Evolutionary conservation across 1,140 invertebrate species (phyloP).

Genomic region (Drosophila carrolli): DNA sequence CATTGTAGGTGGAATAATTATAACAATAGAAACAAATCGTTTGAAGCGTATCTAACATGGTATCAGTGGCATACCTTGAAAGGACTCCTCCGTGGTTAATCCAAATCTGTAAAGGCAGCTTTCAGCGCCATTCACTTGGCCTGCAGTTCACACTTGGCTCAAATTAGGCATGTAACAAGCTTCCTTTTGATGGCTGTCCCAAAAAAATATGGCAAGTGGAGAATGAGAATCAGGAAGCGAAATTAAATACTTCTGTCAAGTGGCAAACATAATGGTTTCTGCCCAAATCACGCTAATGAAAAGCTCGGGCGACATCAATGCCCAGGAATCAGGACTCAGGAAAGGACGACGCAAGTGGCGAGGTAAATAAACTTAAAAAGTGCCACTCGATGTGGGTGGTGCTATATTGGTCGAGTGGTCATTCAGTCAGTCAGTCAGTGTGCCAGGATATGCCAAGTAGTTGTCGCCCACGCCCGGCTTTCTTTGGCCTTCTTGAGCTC

Average conservation of each 20-base stretch:
- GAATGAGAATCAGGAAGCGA: background rate
- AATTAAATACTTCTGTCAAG: slow-evolving; percentile 36
- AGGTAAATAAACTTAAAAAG: slow-evolving; percentile 80
- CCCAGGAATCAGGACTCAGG: slow-evolving; percentile 31
- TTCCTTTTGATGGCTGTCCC: slow-evolving; percentile 24
- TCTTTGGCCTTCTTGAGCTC: slow-evolving; percentile 41
- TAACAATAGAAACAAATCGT: slow-evolving; percentile 17
- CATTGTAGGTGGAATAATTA: slow-evolving; percentile 9
- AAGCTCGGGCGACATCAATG: slow-evolving; percentile 68
- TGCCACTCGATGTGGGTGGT: slow-evolving; percentile 57
- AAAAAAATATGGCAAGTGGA: slow-evolving; percentile 4
- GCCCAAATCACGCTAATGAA: slow-evolving; percentile 77
- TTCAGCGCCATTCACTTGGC: slow-evolving; percentile 20
- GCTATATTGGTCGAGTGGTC: slow-evolving; percentile 16
- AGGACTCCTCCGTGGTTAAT: slow-evolving; percentile 28
- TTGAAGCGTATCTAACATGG: background rate
- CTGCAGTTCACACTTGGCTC: slow-evolving; percentile 26
- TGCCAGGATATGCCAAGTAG: slow-evolving; percentile 76
- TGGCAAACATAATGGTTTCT: slow-evolving; percentile 63
- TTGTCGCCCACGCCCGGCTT: slow-evolving; percentile 54
- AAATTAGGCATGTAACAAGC: slow-evolving; percentile 57
- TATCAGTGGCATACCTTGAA: slow-evolving; percentile 22
- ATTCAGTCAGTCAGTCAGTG: slow-evolving; percentile 55
- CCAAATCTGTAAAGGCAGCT: slow-evolving; percentile 32
- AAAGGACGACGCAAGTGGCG: slow-evolving; percentile 65